These are phyloP conservation scores for Trypoxylus dichotomus DNA, from an alignment of 1,140 invertebrate genomes.

Conservation along the genomic window DNA sequence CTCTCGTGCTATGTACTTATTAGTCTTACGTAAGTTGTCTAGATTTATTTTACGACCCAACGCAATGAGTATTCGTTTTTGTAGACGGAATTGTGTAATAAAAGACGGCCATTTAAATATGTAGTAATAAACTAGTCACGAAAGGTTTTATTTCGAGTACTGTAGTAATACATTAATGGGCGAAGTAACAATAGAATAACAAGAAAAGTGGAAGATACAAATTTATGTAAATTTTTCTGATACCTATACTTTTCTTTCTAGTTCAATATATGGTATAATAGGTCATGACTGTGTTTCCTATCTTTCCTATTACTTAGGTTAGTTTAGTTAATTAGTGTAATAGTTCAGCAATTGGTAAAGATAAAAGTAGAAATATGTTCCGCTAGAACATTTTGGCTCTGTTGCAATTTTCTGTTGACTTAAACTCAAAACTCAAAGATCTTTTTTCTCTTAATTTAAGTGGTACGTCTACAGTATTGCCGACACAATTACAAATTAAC, in stretches of 20 bases:
- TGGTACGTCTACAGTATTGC: neutral
- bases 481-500: constrained; percentile 24
- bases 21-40: neutral
- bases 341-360: neutral
- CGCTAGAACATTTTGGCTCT: neutral
- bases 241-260: no score
- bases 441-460: constrained; percentile 7
- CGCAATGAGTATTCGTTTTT: neutral
- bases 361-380: neutral
- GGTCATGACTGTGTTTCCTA: no score
- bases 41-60: neutral
- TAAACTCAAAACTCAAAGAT: neutral
- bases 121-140: neutral
- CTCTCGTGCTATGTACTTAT: neutral
- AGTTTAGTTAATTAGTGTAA: no score
- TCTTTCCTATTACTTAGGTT: no score
- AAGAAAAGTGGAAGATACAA: neutral
- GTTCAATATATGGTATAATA: no score
- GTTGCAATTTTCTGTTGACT: neutral
- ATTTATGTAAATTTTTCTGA: no score
- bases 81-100: neutral
- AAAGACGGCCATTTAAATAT: neutral
- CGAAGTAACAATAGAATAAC: neutral
- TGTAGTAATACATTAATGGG: neutral
- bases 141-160: neutral